A percentile compares a stretch with the other conserved stretches of the same genome.
Evolutionary conservation across 1,140 invertebrate genomes (phyloP).

Genomic region (Hylaeus anthracinus): DNA sequence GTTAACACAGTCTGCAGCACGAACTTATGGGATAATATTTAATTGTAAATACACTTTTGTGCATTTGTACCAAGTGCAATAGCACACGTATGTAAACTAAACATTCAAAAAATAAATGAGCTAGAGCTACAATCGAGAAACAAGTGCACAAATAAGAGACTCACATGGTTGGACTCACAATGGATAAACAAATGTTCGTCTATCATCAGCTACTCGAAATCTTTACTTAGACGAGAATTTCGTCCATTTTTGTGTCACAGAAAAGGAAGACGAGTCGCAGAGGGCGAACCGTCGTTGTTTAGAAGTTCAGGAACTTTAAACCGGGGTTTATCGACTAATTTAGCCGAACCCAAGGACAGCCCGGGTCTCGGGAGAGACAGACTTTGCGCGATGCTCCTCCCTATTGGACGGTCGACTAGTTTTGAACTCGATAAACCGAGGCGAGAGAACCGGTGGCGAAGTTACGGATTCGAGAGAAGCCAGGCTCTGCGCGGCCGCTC

Average conservation of each 20-base stretch:
- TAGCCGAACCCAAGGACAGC: constrained; percentile 58
- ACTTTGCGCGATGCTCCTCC: constrained; percentile 53
- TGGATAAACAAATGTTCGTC: too few species aligned
- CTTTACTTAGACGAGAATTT: too few species aligned
- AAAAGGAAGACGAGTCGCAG: background rate
- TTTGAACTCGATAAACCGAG: constrained; percentile 65
- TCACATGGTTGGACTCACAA: too few species aligned
- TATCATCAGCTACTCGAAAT: too few species aligned
- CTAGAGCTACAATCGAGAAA: too few species aligned
- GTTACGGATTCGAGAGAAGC: constrained; percentile 47
- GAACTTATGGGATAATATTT: too few species aligned
- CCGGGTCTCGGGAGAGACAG: constrained; percentile 57
- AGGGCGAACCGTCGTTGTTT: constrained; percentile 4
- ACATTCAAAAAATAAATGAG: too few species aligned
- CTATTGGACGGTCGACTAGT: constrained; percentile 60
- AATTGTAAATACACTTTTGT: too few species aligned
- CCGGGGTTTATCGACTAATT: constrained; percentile 74
- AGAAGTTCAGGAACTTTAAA: constrained; percentile 66
- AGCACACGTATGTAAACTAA: too few species aligned
- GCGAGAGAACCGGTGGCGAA: constrained; percentile 47
- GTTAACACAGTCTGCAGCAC: too few species aligned
- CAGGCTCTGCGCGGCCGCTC: background rate
- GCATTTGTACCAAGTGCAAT: too few species aligned
- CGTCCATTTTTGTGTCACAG: background rate
- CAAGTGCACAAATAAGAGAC: too few species aligned